phyloP scores from a whole-genome alignment of 1,140 invertebrate genomes.

The Onthophagus taurus region DNA sequence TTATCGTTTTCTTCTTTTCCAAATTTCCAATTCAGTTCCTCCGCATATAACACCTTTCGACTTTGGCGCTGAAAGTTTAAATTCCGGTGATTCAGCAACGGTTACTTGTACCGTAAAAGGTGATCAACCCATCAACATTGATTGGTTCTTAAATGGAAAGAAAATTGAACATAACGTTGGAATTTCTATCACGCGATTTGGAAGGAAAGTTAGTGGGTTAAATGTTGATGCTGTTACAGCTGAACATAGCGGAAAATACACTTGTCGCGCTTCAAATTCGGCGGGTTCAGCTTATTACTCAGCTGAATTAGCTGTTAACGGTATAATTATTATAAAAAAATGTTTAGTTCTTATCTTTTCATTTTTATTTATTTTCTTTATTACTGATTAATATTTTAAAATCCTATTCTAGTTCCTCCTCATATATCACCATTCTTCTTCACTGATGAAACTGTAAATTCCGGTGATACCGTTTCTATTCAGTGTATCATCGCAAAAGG shows the following conservation, averaged over 20 bases:
- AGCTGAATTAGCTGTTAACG: constrained; percentile 49
- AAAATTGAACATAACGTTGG: constrained; percentile 32
- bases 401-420: constrained; percentile 35
- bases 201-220: constrained; percentile 36
- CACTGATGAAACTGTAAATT: constrained; percentile 50
- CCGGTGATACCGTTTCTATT: constrained; percentile 51
- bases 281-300: constrained; percentile 51
- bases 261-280: constrained; percentile 53
- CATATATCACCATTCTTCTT: constrained; percentile 43
- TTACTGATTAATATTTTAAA: too few relatives aligned
- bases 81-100: constrained; percentile 57
- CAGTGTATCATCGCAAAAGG: constrained; percentile 57
- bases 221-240: constrained; percentile 47
- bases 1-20: background rate
- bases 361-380: constrained; percentile 1
- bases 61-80: constrained; percentile 46
- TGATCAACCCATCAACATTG: constrained; percentile 54
- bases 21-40: constrained; percentile 34
- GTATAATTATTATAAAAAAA: too few relatives aligned
- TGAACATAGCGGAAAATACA: constrained; percentile 57
- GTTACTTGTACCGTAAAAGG: constrained; percentile 61
- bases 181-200: constrained; percentile 35
- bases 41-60: constrained; percentile 44
- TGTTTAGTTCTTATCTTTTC: too few relatives aligned
- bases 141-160: constrained; percentile 48